Base-by-base conservation (phyloP, 2,888 invertebrate genomes). In the Phasia obesa region DNA sequence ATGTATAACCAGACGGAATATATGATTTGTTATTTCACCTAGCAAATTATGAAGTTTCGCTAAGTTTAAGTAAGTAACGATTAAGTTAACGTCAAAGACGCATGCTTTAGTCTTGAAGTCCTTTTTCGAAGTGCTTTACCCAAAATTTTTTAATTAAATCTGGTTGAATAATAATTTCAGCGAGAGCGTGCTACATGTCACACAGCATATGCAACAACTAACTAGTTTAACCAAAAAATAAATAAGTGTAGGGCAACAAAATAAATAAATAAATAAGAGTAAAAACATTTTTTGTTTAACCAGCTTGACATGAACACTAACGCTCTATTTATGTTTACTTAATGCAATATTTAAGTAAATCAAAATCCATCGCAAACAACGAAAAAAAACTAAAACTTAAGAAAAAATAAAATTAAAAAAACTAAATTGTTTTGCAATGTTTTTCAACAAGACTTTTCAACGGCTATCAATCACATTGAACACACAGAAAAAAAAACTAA, bases 271-370 rank as follows among this genome's bases (percentile, higher is more conserved):
- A n/a, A 27, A 42, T 70, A 21, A 49, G 11, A 59, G 19, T 55
- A 1, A 57, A 49, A 59, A 65, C 6, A 27, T 57, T 75, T 70
- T 80, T 59, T 35, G 6, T 64, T 59, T n/a, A 53, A 64, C 17
- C 53, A 70, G 25, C 42, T 67, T 62, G 53, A 83, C 83, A 83
- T 83, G 79, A 75, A 79, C 75, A 83, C 83, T 79, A 83, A 81
- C 73, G 81, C 81, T 84, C 70, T 69, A 82, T 74, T 84, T 84
- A 82, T 84, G 84, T 84, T 84, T 59, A 74, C 64, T 70, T 84
- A 84, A 84, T 82, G 84, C 73, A 82, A 65, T 76, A 79, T 77
- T 79, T 57, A 73, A 82, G 81, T 84, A 73, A 84, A 82, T 82
- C 79, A 84, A 81, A 73, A 84, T 55, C 81, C 60, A 70, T 47